phyloP scores from a whole-genome alignment of 2,888 invertebrate genomes.

The Pachymerium ferrugineum region DNA sequence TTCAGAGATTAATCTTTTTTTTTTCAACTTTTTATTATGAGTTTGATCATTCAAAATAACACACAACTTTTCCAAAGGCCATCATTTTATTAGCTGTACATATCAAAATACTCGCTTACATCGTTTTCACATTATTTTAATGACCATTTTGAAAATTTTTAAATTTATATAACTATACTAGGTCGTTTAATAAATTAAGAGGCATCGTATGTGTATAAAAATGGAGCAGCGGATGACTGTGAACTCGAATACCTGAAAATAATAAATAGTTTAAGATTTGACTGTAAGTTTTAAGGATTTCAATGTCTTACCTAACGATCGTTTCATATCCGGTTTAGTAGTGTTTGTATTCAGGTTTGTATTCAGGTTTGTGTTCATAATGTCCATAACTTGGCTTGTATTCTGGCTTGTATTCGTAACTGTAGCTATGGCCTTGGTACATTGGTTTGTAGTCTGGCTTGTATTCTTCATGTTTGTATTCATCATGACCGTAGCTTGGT shows the following conservation, averaged over 20 bases:
- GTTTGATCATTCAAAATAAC: too few species aligned
- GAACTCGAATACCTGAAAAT: background rate
- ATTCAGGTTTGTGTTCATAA: background rate
- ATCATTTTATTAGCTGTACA: too few species aligned
- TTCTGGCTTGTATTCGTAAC: conserved; percentile 27
- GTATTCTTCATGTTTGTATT: background rate
- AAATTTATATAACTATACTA: conserved; percentile 5
- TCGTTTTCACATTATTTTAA: background rate
- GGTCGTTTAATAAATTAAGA: conserved; percentile 5
- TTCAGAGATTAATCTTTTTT: too few species aligned
- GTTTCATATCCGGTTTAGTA: background rate
- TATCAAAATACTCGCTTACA: background rate
- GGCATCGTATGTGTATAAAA: conserved; percentile 9
- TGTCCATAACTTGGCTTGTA: conserved; percentile 25
- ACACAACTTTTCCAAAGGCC: too few species aligned
- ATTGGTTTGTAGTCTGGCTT: conserved; percentile 25
- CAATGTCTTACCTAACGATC: background rate
- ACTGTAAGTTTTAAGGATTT: too few species aligned
- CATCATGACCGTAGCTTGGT: conserved; percentile 22
- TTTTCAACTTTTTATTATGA: too few species aligned
- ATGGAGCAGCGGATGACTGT: conserved; percentile 18
- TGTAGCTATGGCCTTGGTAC: conserved; percentile 20
- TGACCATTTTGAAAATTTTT: conserved; percentile 6
- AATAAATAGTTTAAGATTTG: background rate
- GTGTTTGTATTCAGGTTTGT: background rate